Conservation (phyloP, 2,797 vertebrate genomes). For the Calcarius lapponicus region DNA sequence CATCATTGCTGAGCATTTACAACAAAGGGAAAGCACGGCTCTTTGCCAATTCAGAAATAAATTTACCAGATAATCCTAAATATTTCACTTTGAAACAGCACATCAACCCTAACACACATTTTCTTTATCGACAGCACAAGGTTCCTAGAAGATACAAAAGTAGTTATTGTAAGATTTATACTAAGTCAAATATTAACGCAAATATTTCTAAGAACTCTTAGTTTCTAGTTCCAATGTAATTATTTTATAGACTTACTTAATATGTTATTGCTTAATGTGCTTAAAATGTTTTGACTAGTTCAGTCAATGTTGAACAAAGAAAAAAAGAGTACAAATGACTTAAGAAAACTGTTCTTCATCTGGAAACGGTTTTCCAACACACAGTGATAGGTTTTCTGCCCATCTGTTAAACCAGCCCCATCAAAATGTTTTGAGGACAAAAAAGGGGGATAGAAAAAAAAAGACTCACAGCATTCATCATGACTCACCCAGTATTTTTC, state of each 20-base stretch:
- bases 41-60: not conserved
- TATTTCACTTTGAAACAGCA: not conserved
- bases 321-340: slow-evolving; percentile 55
- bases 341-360: slow-evolving; percentile 61
- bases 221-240: slow-evolving; percentile 27
- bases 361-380: slow-evolving; percentile 49
- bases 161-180: not conserved
- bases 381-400: slow-evolving; percentile 51
- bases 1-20: not conserved
- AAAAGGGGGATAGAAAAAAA: slow-evolving; percentile 23
- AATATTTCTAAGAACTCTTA: slow-evolving; percentile 51
- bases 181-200: slow-evolving; percentile 45
- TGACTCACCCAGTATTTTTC: slow-evolving; percentile 46
- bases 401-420: slow-evolving; percentile 63
- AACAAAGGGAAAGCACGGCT: not conserved
- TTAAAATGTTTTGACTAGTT: slow-evolving; percentile 68
- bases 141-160: not conserved
- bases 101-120: not conserved
- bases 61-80: not conserved
- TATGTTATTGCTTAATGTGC: slow-evolving; percentile 53
- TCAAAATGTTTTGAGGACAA: slow-evolving; percentile 52
- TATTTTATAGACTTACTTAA: slow-evolving; percentile 62
- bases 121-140: not conserved
- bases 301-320: slow-evolving; percentile 64
- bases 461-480: not conserved